A percentile compares a stretch with the other conserved stretches of the same genome.
These are phyloP conservation scores for Hyaena hyaena DNA, from an alignment of 2,113 vertebrate species.

Conservation along the genomic window DNA sequence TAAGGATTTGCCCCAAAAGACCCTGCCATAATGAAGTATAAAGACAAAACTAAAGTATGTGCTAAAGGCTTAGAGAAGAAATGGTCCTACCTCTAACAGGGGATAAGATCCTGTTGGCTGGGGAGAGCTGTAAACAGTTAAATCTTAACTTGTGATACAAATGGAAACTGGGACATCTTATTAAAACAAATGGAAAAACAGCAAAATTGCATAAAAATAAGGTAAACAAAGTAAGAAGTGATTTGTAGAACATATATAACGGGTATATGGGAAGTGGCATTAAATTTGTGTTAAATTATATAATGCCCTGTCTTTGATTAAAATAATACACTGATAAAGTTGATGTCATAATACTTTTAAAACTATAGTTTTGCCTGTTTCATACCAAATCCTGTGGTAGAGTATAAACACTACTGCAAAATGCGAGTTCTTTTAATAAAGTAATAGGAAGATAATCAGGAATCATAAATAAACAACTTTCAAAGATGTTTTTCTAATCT, in stretches of 20 bases:
- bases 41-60: background rate
- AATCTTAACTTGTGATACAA: background rate
- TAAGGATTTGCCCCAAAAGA: background rate
- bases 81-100: background rate
- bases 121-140: background rate
- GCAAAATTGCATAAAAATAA: background rate
- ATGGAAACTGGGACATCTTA: background rate
- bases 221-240: background rate
- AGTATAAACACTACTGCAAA: background rate
- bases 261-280: background rate
- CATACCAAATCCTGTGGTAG: background rate
- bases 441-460: background rate
- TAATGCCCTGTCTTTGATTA: background rate
- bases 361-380: background rate
- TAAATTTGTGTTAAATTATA: background rate
- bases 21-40: background rate
- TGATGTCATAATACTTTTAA: background rate
- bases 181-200: background rate
- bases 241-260: background rate
- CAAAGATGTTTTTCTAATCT: background rate
- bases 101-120: background rate
- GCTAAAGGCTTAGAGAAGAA: background rate
- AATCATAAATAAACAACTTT: conserved; percentile 2
- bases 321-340: background rate
- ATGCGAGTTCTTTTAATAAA: conserved; percentile 18